Evolutionary conservation across 2,797 vertebrate species (phyloP).

Genomic region (Falco rusticolus): DNA sequence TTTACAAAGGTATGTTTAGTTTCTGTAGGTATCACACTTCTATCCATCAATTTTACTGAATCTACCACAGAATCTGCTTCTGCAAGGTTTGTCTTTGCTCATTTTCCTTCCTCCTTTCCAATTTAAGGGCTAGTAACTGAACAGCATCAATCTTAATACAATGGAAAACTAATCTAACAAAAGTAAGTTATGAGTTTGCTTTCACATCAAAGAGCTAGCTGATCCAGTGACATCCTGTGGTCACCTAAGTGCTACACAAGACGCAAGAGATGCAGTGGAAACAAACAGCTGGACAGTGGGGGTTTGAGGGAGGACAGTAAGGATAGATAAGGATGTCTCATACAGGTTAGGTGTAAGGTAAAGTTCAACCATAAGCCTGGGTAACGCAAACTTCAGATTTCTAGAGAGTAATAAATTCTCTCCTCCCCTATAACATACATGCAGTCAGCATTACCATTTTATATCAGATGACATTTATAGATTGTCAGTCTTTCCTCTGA

Average conservation of each 20-base stretch:
- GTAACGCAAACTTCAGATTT: neutral
- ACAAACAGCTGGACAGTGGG: neutral
- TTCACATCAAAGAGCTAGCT: neutral
- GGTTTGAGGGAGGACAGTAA: neutral
- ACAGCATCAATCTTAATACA: neutral
- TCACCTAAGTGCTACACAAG: neutral
- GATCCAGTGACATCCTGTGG: neutral
- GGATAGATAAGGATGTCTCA: neutral
- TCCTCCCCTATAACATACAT: neutral
- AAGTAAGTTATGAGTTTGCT: neutral
- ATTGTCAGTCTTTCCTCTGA: neutral
- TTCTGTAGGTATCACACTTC: neutral
- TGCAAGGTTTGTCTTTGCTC: neutral
- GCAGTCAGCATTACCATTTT: neutral
- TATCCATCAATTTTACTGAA: neutral
- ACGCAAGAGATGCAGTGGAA: neutral
- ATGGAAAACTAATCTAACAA: neutral
- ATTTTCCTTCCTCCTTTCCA: neutral
- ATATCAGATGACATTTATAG: neutral
- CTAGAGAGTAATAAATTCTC: neutral
- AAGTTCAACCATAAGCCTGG: neutral
- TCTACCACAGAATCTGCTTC: neutral
- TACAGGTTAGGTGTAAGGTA: neutral
- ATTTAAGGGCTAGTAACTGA: neutral
- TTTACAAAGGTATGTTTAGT: neutral